A percentile compares a stretch with the other conserved stretches of the same genome.
These are phyloP conservation scores for Drosophila subsilvestris DNA, from an alignment of 2,888 invertebrate species.

Conservation along the genomic window DNA sequence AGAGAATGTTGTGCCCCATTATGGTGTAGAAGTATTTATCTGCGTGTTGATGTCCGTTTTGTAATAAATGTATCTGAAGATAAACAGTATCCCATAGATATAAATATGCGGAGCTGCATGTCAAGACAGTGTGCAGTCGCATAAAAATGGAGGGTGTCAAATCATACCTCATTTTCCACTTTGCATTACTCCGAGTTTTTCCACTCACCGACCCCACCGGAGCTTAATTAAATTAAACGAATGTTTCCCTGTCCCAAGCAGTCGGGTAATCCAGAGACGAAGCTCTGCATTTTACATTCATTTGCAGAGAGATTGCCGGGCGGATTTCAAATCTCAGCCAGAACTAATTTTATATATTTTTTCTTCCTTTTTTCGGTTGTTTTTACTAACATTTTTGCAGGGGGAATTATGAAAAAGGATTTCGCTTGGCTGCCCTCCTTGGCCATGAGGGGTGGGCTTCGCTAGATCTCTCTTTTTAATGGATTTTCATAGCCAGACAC, in stretches of 20 bases:
- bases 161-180: slow-evolving; percentile 9
- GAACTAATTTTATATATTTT: slow-evolving; percentile 52
- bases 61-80: background rate
- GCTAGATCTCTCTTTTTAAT: slow-evolving; percentile 38
- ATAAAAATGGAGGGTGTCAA: slow-evolving; percentile 25
- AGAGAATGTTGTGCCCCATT: background rate
- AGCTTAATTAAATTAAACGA: slow-evolving; percentile 44
- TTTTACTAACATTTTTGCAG: slow-evolving; percentile 7
- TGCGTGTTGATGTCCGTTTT: background rate
- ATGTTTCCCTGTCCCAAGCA: slow-evolving; percentile 2
- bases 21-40: background rate
- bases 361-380: slow-evolving; percentile 10
- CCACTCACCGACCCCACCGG: slow-evolving; percentile 28
- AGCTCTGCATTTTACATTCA: slow-evolving; percentile 37
- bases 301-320: slow-evolving; percentile 7
- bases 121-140: slow-evolving; percentile 5
- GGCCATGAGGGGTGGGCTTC: slow-evolving; percentile 1
- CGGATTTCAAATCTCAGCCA: slow-evolving; percentile 45
- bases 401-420: slow-evolving; percentile 29
- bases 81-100: no score
- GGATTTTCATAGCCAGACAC: slow-evolving; percentile 46
- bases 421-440: slow-evolving; percentile 1
- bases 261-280: slow-evolving; percentile 19
- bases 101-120: slow-evolving; percentile 16
- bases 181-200: slow-evolving; percentile 5